A percentile compares a stretch with the other conserved stretches of the same genome.
Evolutionary conservation across 2,797 vertebrate species (phyloP).

Genomic region (Neosilurus mollespiculum): DNA sequence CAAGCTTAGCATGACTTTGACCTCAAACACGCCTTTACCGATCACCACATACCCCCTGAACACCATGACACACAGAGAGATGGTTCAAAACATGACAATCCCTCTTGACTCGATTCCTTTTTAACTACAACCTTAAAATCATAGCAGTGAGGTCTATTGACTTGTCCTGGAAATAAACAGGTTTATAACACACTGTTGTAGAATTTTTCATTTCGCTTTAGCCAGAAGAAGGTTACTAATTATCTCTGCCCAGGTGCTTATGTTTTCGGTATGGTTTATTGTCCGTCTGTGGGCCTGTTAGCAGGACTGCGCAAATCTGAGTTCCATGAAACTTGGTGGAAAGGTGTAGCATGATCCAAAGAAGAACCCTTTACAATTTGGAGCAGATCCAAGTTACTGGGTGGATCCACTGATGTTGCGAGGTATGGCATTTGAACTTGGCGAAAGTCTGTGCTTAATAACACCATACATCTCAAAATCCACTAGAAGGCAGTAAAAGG

Average conservation of each 20-base stretch:
- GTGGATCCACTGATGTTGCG: too few species aligned
- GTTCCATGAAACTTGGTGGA: too few species aligned
- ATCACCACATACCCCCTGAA: constrained; percentile 2
- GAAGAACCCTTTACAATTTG: too few species aligned
- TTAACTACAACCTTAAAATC: not conserved
- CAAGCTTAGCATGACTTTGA: constrained; percentile 48
- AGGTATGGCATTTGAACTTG: too few species aligned
- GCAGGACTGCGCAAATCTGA: too few species aligned
- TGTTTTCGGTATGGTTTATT: too few species aligned
- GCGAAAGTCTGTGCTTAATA: too few species aligned
- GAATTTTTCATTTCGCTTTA: not conserved
- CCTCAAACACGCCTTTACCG: constrained; percentile 13
- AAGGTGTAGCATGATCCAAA: too few species aligned
- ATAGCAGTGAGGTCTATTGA: not conserved
- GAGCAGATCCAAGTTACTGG: too few species aligned
- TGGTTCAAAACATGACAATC: not conserved
- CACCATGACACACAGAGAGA: not conserved
- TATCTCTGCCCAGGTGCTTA: not conserved
- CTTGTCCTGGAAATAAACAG: not conserved
- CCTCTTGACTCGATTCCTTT: not conserved
- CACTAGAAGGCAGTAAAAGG: too few species aligned
- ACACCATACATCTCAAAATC: too few species aligned
- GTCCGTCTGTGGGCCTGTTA: too few species aligned
- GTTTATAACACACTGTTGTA: not conserved
- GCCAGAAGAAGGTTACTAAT: not conserved